Base-by-base conservation (phyloP, 2,797 vertebrate species). In the Dicrostonyx torquatus region DNA sequence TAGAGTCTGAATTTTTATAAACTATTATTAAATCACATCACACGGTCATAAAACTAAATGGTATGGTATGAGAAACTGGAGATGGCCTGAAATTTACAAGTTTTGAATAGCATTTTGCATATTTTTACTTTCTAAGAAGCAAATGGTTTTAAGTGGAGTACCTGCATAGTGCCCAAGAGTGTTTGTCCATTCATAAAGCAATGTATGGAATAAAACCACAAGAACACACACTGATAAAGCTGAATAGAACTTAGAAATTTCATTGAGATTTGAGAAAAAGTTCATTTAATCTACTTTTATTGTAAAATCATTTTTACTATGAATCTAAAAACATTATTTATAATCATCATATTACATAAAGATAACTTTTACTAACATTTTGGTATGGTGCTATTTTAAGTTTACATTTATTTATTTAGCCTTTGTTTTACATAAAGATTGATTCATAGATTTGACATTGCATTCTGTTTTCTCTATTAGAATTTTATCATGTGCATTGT, bases 151-250 rank as follows among this genome's bases (percentile, higher is more conserved):
- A 85, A 68, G 45, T 2, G 75, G 5, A 62, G 4, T 20, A 87
- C 24, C 26, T 60, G 20, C 17, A 48, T 85, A 89, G 9, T 89
- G 43, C 94, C 31, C 55, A 90, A 89, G 31, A 87, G 68, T 95
- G 87, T 17, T 31, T 60, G 2, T 75, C 17, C 55, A 13, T 40
- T 84, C 13, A 70, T 77, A 50, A 64, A 50, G 18, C 55, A 87
- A 79, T 70, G 93, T 92, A 85, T 82, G 87, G 80, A 89, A 91
- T 84, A 95, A 79, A 90, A 73, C n/a, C 20, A 48, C 9, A 31
- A 66, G 89, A 96, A 93, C 84, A 53, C 15, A 94, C 91, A 84
- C 4, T n/a, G 43, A 64, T 79, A 84, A 55, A 86, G 45, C 37
- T 89, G 55, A 94, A 58, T 24, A 87, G 29, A 64, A 12, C 26